Conservation (phyloP, 2,888 invertebrate species). For the Stenodera caucasica region DNA sequence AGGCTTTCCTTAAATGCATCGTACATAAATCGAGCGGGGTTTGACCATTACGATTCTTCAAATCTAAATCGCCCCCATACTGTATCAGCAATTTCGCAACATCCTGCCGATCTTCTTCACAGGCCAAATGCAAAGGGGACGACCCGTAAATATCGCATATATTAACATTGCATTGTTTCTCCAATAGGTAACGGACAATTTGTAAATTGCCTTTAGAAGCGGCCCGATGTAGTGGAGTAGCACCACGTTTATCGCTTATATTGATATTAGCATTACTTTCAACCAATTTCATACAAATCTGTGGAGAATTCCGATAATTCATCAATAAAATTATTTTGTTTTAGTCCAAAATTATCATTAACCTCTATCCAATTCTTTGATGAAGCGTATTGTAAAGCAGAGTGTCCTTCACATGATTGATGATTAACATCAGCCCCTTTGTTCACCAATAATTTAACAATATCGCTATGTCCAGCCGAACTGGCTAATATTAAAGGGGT, state of each 20-base stretch:
- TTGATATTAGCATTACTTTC: conserved; percentile 71
- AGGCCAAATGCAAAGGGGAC: conserved; percentile 79
- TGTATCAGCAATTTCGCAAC: conserved; percentile 67
- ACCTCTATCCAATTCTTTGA: conserved; percentile 80
- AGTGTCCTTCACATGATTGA: conserved; percentile 73
- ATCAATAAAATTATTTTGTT: no score
- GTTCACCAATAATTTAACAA: conserved; percentile 67
- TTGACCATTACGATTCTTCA: conserved; percentile 67
- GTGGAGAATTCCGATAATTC: conserved; percentile 20
- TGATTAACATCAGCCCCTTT: conserved; percentile 75
- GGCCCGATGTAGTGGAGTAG: conserved; percentile 78
- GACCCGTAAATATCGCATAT: conserved; percentile 71
- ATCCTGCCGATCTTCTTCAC: conserved; percentile 75
- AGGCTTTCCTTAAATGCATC: conserved; percentile 16
- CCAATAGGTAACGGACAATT: conserved; percentile 69
- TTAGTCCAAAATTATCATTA: conserved; percentile 29
- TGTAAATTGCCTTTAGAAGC: conserved; percentile 74
- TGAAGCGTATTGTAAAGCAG: conserved; percentile 81
- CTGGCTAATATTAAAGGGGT: conserved; percentile 80
- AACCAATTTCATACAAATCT: conserved; percentile 71
- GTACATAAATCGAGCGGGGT: conserved; percentile 67
- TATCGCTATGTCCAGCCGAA: conserved; percentile 73
- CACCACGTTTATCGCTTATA: conserved; percentile 67
- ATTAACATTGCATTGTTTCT: conserved; percentile 61
- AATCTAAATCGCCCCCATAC: conserved; percentile 64